phyloP scores from a whole-genome alignment of 2,888 invertebrate genomes.

The Leptinotarsa peninsularis region DNA sequence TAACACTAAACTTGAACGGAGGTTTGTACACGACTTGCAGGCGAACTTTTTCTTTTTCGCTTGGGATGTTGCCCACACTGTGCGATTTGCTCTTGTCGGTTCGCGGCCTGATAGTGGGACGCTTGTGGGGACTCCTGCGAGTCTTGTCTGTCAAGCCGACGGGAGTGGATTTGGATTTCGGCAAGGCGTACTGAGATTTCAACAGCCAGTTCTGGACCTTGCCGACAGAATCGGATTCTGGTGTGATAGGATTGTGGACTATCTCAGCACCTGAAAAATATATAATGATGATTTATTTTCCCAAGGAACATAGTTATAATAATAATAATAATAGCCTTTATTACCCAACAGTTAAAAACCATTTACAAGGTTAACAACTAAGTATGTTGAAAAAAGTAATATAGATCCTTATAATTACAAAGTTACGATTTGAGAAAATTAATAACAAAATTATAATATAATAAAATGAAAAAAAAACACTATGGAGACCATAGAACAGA shows the following conservation, averaged over 20 bases:
- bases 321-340: no score
- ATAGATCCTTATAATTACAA: no score
- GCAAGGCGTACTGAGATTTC: slow-evolving; percentile 78
- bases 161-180: slow-evolving; percentile 88
- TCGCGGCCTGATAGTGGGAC: slow-evolving; percentile 65
- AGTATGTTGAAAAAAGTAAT: no score
- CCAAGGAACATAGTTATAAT: no score
- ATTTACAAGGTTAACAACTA: no score
- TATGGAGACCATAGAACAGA: no score
- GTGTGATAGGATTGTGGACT: slow-evolving; percentile 64
- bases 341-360: no score
- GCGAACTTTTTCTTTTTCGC: slow-evolving; percentile 75
- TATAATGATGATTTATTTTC: no score
- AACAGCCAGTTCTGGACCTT: slow-evolving; percentile 90
- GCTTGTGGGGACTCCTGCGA: slow-evolving; percentile 69
- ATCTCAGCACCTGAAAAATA: slow-evolving; percentile 58
- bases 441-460: no score
- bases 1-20: slow-evolving; percentile 87
- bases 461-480: no score
- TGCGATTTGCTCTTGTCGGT: slow-evolving; percentile 72
- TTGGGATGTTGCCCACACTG: slow-evolving; percentile 78
- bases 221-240: slow-evolving; percentile 72
- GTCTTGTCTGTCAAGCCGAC: slow-evolving; percentile 74
- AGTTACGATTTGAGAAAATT: no score
- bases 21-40: slow-evolving; percentile 89